Conservation (phyloP, 2,797 vertebrate species). For the Tiaroga cobitis region DNA sequence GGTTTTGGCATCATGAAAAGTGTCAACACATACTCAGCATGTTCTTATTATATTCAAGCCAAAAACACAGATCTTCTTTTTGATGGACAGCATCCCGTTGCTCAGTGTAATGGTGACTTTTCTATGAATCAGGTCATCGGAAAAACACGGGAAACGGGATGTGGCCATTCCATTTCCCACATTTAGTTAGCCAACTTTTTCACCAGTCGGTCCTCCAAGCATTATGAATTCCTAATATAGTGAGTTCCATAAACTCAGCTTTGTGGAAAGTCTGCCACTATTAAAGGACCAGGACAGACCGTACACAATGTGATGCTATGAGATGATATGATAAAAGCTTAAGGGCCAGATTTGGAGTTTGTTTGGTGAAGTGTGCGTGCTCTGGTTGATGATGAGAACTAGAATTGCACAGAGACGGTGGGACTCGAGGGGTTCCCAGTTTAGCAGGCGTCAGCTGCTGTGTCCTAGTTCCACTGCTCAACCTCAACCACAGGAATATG, state of each 20-base stretch:
- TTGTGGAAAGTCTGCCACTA: background rate
- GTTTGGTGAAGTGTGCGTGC: slow-evolving; percentile 7
- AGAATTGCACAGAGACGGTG: slow-evolving; percentile 34
- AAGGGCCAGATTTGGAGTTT: background rate
- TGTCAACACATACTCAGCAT: background rate
- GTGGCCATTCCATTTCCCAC: background rate
- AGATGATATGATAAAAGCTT: background rate
- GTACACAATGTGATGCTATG: background rate
- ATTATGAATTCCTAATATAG: background rate
- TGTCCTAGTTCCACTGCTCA: slow-evolving; percentile 61
- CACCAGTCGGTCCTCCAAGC: background rate
- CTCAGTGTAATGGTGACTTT: background rate
- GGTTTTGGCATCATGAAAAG: background rate
- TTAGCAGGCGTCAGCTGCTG: slow-evolving; percentile 60
- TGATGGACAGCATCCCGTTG: background rate
- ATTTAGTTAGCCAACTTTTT: slow-evolving; percentile 19
- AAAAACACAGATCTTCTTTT: background rate
- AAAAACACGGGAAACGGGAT: background rate
- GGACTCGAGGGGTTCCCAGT: slow-evolving; percentile 60
- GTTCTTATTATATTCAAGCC: background rate
- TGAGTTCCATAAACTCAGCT: background rate
- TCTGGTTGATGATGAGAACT: slow-evolving; percentile 16
- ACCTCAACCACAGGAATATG: slow-evolving; percentile 33
- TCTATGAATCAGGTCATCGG: background rate
- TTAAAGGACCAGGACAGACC: background rate